Conservation (phyloP, 1,140 invertebrate species). For the Archegozetes longisetosus region DNA sequence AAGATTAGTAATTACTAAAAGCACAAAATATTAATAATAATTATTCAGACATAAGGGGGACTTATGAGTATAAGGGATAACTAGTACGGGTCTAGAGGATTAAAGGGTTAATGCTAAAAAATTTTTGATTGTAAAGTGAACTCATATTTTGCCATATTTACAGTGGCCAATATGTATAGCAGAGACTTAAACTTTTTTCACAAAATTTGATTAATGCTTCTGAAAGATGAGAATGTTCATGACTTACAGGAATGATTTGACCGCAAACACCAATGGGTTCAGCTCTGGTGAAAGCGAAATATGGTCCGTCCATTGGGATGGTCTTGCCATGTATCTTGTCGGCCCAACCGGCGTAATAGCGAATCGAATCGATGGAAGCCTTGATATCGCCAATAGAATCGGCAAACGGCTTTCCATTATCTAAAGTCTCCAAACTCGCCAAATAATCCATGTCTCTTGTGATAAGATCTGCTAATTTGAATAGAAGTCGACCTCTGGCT, state of each 20-base stretch:
- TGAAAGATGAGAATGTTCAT: background rate
- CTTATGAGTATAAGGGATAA: too few relatives aligned
- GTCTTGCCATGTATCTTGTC: slow-evolving; percentile 82
- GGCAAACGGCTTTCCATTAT: slow-evolving; percentile 69
- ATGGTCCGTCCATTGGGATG: slow-evolving; percentile 49
- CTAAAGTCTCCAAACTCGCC: slow-evolving; percentile 51
- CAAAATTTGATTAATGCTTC: too few relatives aligned
- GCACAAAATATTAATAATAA: too few relatives aligned
- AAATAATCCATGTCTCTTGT: slow-evolving; percentile 58
- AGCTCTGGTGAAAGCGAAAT: slow-evolving; percentile 39
- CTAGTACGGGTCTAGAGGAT: too few relatives aligned
- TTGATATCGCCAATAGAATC: slow-evolving; percentile 48
- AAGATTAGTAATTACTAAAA: too few relatives aligned
- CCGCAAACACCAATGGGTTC: slow-evolving; percentile 95
- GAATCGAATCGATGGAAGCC: slow-evolving; percentile 41
- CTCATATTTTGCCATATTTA: too few relatives aligned
- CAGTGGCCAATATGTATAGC: background rate
- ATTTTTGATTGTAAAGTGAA: too few relatives aligned
- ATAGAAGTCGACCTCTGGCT: slow-evolving; percentile 54
- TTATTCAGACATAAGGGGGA: too few relatives aligned
- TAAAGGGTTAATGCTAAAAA: too few relatives aligned
- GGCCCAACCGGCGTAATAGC: slow-evolving; percentile 78
- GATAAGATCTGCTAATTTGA: slow-evolving; percentile 63
- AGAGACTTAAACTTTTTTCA: background rate
- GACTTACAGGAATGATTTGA: slow-evolving; percentile 67